phyloP scores from a whole-genome alignment of 2,113 vertebrate genomes.

The Heterocephalus glaber region DNA sequence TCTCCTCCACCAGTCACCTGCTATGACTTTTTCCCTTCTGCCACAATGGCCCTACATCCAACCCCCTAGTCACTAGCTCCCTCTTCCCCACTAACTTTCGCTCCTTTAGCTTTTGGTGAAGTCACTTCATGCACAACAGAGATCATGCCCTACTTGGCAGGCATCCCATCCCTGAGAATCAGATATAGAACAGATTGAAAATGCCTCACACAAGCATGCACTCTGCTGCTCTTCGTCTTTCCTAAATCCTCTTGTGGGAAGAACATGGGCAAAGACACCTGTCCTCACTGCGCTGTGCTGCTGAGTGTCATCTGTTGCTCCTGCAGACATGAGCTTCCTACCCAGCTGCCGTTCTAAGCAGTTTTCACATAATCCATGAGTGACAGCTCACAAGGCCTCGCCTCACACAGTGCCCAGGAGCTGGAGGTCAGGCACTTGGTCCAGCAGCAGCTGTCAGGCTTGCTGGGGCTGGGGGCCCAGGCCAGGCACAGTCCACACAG shows the following conservation, averaged over 20 bases:
- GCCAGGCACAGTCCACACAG: conserved; percentile 84
- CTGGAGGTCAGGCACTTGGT: conserved; percentile 97
- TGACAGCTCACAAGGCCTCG: background rate
- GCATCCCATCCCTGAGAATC: conserved; percentile 85
- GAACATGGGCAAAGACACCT: background rate
- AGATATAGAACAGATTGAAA: conserved; percentile 70
- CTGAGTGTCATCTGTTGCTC: fast-evolving
- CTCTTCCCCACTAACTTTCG: background rate
- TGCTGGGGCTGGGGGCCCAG: background rate
- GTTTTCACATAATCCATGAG: fast-evolving
- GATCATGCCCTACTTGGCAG: conserved; percentile 8
- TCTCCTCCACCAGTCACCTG: background rate
- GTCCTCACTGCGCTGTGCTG: fast-evolving
- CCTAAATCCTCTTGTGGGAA: conserved; percentile 13
- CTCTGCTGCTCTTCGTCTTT: background rate
- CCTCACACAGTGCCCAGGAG: conserved; percentile 71
- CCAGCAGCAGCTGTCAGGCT: conserved; percentile 87
- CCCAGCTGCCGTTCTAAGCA: background rate
- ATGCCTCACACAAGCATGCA: background rate
- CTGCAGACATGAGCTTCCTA: background rate
- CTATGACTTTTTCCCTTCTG: background rate
- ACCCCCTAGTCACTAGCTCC: fast-evolving
- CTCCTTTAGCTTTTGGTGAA: background rate
- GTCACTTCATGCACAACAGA: conserved; percentile 10
- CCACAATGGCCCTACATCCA: background rate